These are phyloP conservation scores for Diplolepis rosae DNA, from an alignment of 2,888 invertebrate species.

Conservation along the genomic window DNA sequence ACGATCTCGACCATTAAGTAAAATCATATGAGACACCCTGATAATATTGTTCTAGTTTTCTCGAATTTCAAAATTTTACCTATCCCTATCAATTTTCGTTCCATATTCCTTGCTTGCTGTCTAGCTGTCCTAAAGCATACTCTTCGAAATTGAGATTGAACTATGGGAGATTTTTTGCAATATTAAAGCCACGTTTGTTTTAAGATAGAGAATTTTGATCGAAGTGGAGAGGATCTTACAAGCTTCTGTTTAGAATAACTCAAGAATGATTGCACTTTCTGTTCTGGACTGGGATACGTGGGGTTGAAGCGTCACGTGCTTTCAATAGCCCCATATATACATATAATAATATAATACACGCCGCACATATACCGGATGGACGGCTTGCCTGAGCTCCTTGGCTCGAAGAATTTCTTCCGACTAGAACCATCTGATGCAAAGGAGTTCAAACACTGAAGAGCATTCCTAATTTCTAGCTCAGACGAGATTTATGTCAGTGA, in stretches of 20 bases:
- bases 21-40: not conserved
- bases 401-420: conserved; percentile 25
- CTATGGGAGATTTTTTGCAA: not conserved
- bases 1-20: conserved; percentile 10
- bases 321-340: conserved; percentile 62
- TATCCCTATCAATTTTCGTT: not conserved
- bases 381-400: conserved; percentile 35
- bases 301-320: conserved; percentile 62
- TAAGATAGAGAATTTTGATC: conserved; percentile 35
- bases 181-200: conserved; percentile 26
- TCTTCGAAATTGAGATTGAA: not conserved
- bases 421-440: conserved; percentile 35
- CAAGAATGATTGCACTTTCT: conserved; percentile 66
- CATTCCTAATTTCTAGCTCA: conserved; percentile 37
- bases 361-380: conserved; percentile 36
- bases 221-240: conserved; percentile 43
- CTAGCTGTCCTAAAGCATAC: not conserved
- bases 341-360: conserved; percentile 57
- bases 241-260: conserved; percentile 67
- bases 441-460: conserved; percentile 27
- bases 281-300: conserved; percentile 44
- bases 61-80: too few relatives aligned
- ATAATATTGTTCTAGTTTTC: too few relatives aligned
- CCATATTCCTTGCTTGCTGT: not conserved
- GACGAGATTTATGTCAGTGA: conserved; percentile 53